Conservation (phyloP, 2,888 invertebrate genomes). For the Calliopum simillimum region DNA sequence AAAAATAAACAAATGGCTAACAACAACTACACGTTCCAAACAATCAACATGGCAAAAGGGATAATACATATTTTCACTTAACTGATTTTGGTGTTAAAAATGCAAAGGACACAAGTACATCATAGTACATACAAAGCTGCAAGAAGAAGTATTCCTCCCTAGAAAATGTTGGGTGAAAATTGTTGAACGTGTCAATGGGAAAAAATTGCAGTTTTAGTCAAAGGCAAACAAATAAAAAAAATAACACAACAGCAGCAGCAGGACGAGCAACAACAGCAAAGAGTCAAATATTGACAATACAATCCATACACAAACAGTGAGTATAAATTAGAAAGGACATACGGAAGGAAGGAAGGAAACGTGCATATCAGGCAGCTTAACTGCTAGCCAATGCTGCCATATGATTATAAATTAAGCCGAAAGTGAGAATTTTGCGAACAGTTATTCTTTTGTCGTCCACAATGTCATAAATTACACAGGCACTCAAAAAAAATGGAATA, state of each 20-base stretch:
- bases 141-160: not conserved
- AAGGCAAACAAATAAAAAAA: constrained; percentile 3
- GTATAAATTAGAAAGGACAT: not conserved
- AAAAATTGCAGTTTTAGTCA: constrained; percentile 16
- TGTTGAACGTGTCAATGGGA: constrained; percentile 29
- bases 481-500: too few species aligned
- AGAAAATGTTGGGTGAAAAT: not conserved
- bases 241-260: constrained; percentile 8
- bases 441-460: too few species aligned
- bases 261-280: too few species aligned
- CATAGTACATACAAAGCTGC: not conserved
- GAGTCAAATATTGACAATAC: constrained; percentile 36
- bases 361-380: too few species aligned
- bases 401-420: too few species aligned
- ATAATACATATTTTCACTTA: constrained; percentile 38
- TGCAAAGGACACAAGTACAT: not conserved
- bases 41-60: not conserved
- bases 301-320: not conserved
- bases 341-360: not conserved
- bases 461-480: too few species aligned
- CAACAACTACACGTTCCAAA: not conserved
- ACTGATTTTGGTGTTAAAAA: constrained; percentile 37
- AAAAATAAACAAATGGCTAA: constrained; percentile 5
- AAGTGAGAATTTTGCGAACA: too few species aligned
- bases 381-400: too few species aligned